Base-by-base conservation (phyloP, 2,797 vertebrate genomes). In the Momotus momota region DNA sequence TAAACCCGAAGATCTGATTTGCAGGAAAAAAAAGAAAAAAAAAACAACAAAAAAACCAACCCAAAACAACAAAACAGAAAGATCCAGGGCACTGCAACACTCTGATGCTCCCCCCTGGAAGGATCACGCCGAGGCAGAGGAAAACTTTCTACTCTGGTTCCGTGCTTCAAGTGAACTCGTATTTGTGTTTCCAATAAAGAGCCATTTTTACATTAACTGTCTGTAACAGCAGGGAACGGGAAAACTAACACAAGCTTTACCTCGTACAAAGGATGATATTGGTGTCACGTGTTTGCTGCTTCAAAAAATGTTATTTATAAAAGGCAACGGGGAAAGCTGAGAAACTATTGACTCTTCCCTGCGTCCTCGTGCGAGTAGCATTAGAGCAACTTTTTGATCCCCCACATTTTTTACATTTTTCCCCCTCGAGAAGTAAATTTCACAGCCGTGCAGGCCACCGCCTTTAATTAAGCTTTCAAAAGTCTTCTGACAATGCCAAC, bases 391-490 rank as follows among this genome's bases (percentile, higher is more conserved):
- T 98, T 97, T 86, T 77, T 85, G 96, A 97, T 97, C 90, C 84
- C 87, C 85, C 48, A 64, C 75, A 81, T 96, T 95, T 96, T 88
- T 73, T 78, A 82, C 31, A 29, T 71, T 73, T 4, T 7, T 77
- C 79, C 86, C 58, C 80, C 93, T 92, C 82, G 1, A 54, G 65
- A 97, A 98, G 96, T 97, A 97, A 97, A 98, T 98, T 98, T 98
- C 97, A 96, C 97, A 97, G 97, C 96, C 96, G 6, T 90, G 49
- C 88, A 81, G 97, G 96, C 97, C 97, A 97, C 97, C 85, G 96
- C 97, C 96, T 98, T 98, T 98, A 98, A 98, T 98, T 98, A 98
- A 98, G 98, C 97, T 98, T 98, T 98, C 97, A 97, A 97, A 98
- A 98, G 97, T 98, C 97, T 96, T 98, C 97, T 98, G 97, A 98